Evolutionary conservation across 2,888 invertebrate species (phyloP).

Genomic region (Tenthredo scrophulariae): DNA sequence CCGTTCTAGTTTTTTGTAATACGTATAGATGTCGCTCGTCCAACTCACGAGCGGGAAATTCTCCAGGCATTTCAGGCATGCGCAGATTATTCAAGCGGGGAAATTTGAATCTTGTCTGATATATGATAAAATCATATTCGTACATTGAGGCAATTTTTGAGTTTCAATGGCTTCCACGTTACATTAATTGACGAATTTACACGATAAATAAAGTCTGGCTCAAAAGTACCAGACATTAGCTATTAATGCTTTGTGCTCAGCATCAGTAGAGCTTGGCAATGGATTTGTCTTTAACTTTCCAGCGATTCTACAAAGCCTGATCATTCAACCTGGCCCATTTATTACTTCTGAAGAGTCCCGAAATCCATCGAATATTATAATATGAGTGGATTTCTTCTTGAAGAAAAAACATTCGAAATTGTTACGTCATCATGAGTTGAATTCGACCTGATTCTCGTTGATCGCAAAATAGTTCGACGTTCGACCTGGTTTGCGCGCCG

Average conservation of each 20-base stretch:
- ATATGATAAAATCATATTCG: not conserved
- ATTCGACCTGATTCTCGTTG: slow-evolving; percentile 19
- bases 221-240: not conserved
- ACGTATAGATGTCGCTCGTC: not conserved
- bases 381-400: not conserved
- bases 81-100: slow-evolving; percentile 1
- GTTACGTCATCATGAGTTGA: slow-evolving; percentile 14
- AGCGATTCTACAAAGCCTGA: not conserved
- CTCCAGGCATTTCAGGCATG: not conserved
- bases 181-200: not conserved
- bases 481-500: slow-evolving; percentile 41
- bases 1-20: not conserved
- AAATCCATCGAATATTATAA: not conserved
- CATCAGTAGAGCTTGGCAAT: not conserved
- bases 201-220: not conserved
- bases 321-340: not conserved
- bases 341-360: not conserved
- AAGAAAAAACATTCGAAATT: not conserved
- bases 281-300: not conserved
- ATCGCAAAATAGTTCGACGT: slow-evolving; percentile 26
- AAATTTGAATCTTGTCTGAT: not conserved
- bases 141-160: not conserved
- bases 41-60: not conserved
- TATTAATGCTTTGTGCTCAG: not conserved
- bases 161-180: not conserved